These are phyloP conservation scores for Microctonus aethiopoides DNA, from an alignment of 2,888 invertebrate species.

Conservation along the genomic window DNA sequence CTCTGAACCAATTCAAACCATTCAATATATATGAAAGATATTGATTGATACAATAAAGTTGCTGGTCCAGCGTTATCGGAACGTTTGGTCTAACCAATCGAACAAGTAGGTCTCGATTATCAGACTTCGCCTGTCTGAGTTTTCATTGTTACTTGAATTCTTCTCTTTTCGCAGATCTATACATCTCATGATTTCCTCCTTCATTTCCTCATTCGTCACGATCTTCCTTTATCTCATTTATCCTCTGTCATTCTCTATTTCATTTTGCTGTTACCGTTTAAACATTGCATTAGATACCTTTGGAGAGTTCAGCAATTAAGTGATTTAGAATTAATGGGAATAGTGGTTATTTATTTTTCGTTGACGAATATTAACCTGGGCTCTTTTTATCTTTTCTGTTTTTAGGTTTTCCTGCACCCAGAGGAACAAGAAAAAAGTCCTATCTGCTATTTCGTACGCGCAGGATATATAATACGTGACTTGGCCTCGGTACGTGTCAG, in stretches of 20 bases:
- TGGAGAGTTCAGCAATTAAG: not conserved
- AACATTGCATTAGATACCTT: not conserved
- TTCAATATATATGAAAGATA: not conserved
- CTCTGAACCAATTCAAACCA: not conserved
- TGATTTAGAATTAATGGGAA: slow-evolving; percentile 1
- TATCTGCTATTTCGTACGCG: slow-evolving; percentile 33
- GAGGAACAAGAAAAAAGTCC: slow-evolving; percentile 31
- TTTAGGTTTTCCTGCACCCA: slow-evolving; percentile 1
- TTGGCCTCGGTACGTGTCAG: slow-evolving; percentile 35
- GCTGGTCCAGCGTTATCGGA: slow-evolving; percentile 28
- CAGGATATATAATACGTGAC: slow-evolving; percentile 26
- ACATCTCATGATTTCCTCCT: slow-evolving; percentile 16
- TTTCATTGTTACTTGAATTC: slow-evolving; percentile 27
- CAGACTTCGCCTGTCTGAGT: slow-evolving; percentile 28
- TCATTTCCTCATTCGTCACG: not conserved
- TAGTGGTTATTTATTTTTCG: slow-evolving; percentile 22
- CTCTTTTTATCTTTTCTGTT: not conserved
- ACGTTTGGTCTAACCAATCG: slow-evolving; percentile 20
- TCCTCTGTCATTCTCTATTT: slow-evolving; percentile 10
- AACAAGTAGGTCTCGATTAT: slow-evolving; percentile 14
- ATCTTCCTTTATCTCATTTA: slow-evolving; percentile 22
- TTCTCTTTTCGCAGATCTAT: slow-evolving; percentile 32
- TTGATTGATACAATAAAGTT: slow-evolving; percentile 22
- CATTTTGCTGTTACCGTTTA: too few relatives aligned
- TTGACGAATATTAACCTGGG: slow-evolving; percentile 16